phyloP scores from a whole-genome alignment of 2,888 invertebrate genomes.

The Tromatobia lineatoria region DNA sequence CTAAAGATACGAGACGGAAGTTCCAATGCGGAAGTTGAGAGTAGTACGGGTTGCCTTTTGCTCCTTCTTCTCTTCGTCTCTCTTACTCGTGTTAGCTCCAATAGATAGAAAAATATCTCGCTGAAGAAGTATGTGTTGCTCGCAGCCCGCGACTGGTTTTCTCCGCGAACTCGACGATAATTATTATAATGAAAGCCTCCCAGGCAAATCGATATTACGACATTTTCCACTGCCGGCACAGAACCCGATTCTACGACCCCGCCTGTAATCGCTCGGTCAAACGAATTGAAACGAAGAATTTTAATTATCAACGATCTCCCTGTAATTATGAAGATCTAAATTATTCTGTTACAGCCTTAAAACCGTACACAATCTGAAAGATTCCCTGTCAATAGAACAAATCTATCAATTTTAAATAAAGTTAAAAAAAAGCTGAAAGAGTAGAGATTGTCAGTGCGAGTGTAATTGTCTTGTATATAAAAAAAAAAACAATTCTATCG shows the following conservation, averaged over 20 bases:
- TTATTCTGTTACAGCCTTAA: background rate
- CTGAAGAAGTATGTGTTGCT: conserved; percentile 27
- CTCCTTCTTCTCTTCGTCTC: conserved; percentile 40
- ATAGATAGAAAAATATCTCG: conserved; percentile 42
- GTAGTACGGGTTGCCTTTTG: conserved; percentile 22
- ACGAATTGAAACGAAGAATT: conserved; percentile 38
- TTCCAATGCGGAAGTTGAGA: conserved; percentile 55
- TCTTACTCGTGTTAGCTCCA: background rate
- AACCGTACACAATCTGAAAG: too few species aligned
- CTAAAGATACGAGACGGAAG: conserved; percentile 40
- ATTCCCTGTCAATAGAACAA: too few species aligned
- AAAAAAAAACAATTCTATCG: too few species aligned
- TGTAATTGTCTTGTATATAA: too few species aligned
- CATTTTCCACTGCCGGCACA: conserved; percentile 34
- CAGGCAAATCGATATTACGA: conserved; percentile 61
- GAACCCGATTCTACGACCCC: conserved; percentile 31
- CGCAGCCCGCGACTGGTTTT: conserved; percentile 27
- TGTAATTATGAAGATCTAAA: conserved; percentile 19
- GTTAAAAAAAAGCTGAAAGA: too few species aligned
- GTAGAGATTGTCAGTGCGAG: too few species aligned
- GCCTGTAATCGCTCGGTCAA: conserved; percentile 4
- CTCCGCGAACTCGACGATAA: conserved; percentile 43
- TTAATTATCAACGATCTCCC: background rate
- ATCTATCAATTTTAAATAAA: too few species aligned
- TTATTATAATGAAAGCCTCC: conserved; percentile 62